Conservation (phyloP, 1,140 invertebrate species). For the Diuraphis noxia region DNA sequence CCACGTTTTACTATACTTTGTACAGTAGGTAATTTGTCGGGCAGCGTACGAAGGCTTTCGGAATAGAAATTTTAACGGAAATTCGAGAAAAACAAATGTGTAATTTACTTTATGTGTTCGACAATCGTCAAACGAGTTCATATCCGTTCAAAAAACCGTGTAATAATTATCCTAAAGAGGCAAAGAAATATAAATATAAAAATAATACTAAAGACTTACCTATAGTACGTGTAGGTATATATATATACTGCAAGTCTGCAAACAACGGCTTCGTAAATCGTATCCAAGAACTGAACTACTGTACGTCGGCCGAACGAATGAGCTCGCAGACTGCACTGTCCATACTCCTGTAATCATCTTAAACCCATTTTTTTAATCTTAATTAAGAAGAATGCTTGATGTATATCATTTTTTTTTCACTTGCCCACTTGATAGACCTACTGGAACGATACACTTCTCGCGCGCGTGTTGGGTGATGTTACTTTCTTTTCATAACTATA, state of each 20-base stretch:
- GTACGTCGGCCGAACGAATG: conserved; percentile 10
- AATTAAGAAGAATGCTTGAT: neutral
- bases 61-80: neutral
- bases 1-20: neutral
- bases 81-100: neutral
- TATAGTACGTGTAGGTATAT: neutral
- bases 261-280: neutral
- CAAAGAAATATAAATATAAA: neutral
- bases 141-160: neutral
- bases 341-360: neutral
- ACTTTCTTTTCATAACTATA: conserved; percentile 49
- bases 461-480: neutral
- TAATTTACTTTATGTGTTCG: neutral
- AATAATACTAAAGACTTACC: neutral
- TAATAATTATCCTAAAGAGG: neutral
- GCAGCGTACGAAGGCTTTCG: neutral
- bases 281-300: neutral
- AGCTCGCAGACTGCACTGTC: neutral
- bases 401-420: conserved; percentile 31
- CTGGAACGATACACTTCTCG: conserved; percentile 39
- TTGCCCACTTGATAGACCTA: conserved; percentile 51
- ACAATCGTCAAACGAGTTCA: neutral
- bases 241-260: neutral
- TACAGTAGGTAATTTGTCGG: neutral
- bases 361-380: neutral